A percentile compares a stretch with the other conserved stretches of the same genome.
Conservation (phyloP, 1,140 invertebrate species). For the Rhagoletis zephyria region DNA sequence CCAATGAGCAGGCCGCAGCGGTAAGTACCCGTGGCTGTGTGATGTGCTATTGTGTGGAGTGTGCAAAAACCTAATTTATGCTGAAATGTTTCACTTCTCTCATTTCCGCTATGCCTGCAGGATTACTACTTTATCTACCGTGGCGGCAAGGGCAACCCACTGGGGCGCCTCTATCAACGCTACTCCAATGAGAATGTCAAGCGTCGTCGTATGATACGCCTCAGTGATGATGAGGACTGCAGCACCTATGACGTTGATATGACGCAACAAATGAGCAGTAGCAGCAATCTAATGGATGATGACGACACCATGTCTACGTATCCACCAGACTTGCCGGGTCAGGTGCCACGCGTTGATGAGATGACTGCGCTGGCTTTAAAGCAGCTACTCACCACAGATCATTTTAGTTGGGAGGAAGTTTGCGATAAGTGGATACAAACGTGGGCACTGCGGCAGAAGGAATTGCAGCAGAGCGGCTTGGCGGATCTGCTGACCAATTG, state of each 20-base stretch:
- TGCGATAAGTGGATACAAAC: conserved; percentile 40
- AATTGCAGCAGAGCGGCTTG: conserved; percentile 18
- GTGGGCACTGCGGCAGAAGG: conserved; percentile 22
- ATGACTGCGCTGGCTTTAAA: conserved; percentile 24
- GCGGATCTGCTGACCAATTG: conserved; percentile 18
- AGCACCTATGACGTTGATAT: background rate
- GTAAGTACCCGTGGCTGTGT: background rate
- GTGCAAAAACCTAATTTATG: background rate
- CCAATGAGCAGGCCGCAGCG: conserved; percentile 50
- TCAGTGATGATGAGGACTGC: conserved; percentile 14
- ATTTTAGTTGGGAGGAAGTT: conserved; percentile 40
- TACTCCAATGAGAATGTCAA: conserved; percentile 55
- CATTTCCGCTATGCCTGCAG: background rate
- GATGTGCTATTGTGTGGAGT: background rate
- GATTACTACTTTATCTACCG: conserved; percentile 56
- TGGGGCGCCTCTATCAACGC: conserved; percentile 53
- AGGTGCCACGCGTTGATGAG: conserved; percentile 26
- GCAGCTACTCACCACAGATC: conserved; percentile 11
- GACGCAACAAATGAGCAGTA: background rate
- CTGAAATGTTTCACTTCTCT: background rate
- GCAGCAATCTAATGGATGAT: conserved; percentile 26
- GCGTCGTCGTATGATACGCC: conserved; percentile 34
- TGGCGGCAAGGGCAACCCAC: conserved; percentile 54
- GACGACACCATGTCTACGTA: conserved; percentile 22
- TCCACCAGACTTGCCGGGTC: background rate